Base-by-base conservation (phyloP, 2,797 vertebrate species). In the Myotis vivesi region DNA sequence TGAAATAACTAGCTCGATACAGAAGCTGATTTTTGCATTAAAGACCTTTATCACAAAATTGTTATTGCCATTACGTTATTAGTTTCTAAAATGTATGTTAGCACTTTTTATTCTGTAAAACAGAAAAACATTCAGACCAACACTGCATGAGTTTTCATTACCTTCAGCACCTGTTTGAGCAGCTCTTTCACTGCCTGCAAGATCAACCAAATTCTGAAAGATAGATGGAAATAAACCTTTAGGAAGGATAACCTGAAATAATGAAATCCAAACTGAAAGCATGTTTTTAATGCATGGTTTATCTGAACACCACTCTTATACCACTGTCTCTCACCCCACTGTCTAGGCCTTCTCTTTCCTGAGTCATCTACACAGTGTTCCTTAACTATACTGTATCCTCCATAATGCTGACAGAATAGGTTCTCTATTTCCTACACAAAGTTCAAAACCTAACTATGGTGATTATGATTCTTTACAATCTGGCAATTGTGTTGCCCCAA, bases 141-240 rank as follows among this genome's bases (percentile, higher is more conserved):
- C 1, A 11, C 23, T 72, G 55, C n/a, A 53, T 13, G 49, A 69
- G 49, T 69, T 89, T 57, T 72, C 69, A 94, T 98, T 97, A 99
- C 99, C 99, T 98, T 99, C 99, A 51, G 99, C 98, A 95, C 99
- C 99, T 3, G 99, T 99, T 97, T 99, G 99, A 98, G 99, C 99
- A 2, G 99, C 99, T 97, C 99, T 98, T 97, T 99, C 99, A 94
- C 99, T 99, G 89, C 99, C 99, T 53, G 99, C 99, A 36, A 99
- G 98, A 98, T 99, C 99, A 62, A 99, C 99, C 97, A 99, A 98
- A 97, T 99, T 99, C 99, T 99, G 96, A 33, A 96, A 89, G 49
- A 94, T 0, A 88, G 53, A 89, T 1, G 12, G 73, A 93, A 76
- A 86, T 6, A 30, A 84, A 82, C 16, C 16, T 44, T 94, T 66